A percentile compares a stretch with the other conserved stretches of the same genome.
These are phyloP conservation scores for Pentamera pediparva DNA, from an alignment of 53 echinoderm and acorn worm species.

Conservation along the genomic window DNA sequence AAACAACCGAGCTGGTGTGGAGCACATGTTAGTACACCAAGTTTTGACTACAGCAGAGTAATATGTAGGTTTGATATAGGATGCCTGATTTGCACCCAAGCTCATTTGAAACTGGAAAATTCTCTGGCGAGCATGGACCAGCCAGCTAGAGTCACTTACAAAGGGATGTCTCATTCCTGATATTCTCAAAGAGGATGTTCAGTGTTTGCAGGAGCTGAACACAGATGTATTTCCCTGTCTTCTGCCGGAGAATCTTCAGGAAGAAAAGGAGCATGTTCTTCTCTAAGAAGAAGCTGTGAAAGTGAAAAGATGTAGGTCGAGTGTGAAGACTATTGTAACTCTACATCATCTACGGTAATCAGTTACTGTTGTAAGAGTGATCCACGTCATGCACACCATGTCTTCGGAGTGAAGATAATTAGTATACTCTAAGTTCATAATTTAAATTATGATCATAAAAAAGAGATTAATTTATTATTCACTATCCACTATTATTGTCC, in stretches of 20 bases:
- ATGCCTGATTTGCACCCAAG: background rate
- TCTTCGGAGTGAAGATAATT: background rate
- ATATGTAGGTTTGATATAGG: too few species aligned
- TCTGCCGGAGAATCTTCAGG: slow-evolving; percentile 88
- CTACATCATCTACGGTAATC: background rate
- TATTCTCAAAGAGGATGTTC: slow-evolving; percentile 98
- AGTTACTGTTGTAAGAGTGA: background rate
- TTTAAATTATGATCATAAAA: too few species aligned
- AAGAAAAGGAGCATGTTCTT: slow-evolving; percentile 99
- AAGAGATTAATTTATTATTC: too few species aligned
- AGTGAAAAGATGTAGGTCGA: background rate
- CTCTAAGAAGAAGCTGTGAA: slow-evolving; percentile 87
- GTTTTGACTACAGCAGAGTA: too few species aligned
- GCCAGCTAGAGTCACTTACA: slow-evolving; percentile 59
- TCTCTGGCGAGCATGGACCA: background rate
- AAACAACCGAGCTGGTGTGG: too few species aligned
- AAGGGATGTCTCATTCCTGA: slow-evolving; percentile 92
- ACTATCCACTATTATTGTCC: too few species aligned
- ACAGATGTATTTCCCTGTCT: slow-evolving; percentile 86
- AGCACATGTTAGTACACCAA: too few species aligned
- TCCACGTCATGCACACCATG: background rate
- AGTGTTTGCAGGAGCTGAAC: slow-evolving; percentile 97
- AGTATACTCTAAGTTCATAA: too few species aligned
- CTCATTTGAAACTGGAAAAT: background rate
- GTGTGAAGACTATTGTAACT: background rate